Evolutionary conservation across 2,113 vertebrate genomes (phyloP).

Genomic region (Alouatta palliata): DNA sequence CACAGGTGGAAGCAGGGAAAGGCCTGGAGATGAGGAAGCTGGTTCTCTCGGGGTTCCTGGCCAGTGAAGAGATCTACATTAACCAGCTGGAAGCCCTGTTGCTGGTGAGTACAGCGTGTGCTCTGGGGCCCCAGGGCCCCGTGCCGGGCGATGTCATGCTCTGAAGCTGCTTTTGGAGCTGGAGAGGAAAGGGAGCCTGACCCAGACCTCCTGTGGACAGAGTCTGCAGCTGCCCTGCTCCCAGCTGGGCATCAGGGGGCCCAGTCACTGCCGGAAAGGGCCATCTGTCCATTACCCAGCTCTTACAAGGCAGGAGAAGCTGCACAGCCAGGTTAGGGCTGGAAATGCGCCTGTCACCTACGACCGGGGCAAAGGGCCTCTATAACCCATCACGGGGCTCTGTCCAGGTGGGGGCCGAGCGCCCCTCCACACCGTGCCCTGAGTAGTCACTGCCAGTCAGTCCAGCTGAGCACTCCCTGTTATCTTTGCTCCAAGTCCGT

Average conservation of each 20-base stretch:
- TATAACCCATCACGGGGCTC: neutral
- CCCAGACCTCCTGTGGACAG: too few species aligned
- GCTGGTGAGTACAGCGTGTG: conserved; percentile 87
- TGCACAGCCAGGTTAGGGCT: neutral
- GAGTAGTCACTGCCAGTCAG: neutral
- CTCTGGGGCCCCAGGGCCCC: accelerated
- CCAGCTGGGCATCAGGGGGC: neutral
- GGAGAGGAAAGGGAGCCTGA: neutral
- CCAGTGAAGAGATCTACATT: conserved; percentile 99
- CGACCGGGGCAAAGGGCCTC: neutral
- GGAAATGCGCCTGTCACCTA: accelerated
- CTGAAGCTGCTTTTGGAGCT: neutral
- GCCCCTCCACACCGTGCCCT: neutral
- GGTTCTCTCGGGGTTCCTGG: conserved; percentile 96
- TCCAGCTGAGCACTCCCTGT: neutral
- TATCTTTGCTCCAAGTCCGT: neutral
- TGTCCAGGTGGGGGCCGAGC: neutral
- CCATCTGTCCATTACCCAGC: neutral
- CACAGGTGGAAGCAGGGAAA: conserved; percentile 93
- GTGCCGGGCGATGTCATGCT: neutral
- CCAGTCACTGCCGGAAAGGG: neutral
- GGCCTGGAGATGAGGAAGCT: conserved; percentile 98
- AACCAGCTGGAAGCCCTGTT: conserved; percentile 97
- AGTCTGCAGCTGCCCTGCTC: neutral
- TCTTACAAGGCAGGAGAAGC: neutral